A percentile compares a stretch with the other conserved stretches of the same genome.
phyloP scores from a whole-genome alignment of 2,113 vertebrate genomes.

The Dromiciops gliroides region DNA sequence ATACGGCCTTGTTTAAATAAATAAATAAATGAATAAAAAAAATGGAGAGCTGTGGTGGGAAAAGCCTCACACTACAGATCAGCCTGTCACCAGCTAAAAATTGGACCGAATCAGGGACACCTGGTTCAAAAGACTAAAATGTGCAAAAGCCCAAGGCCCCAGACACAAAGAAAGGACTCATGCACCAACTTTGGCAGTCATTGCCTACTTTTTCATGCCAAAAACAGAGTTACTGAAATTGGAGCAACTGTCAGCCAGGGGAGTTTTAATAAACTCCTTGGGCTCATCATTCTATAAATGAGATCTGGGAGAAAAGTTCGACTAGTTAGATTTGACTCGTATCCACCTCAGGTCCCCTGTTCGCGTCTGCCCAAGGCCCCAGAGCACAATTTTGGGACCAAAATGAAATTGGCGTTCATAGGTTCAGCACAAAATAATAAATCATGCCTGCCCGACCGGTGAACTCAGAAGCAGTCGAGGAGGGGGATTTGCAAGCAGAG shows the following conservation, averaged over 20 bases:
- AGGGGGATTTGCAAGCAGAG: conserved; percentile 67
- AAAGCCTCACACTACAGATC: conserved; percentile 18
- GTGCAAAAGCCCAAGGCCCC: conserved; percentile 7
- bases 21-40: not conserved
- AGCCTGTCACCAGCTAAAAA: not conserved
- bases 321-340: conserved; percentile 32
- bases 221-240: conserved; percentile 6
- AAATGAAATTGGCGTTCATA: conserved; percentile 68
- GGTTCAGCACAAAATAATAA: conserved; percentile 73
- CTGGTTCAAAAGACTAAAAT: conserved; percentile 32
- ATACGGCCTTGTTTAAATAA: not conserved
- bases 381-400: conserved; percentile 52
- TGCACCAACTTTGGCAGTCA: not conserved
- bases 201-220: not conserved
- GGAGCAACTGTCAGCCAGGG: conserved; percentile 29
- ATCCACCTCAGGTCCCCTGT: conserved; percentile 56
- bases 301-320: conserved; percentile 36
- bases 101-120: not conserved
- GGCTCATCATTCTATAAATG: conserved; percentile 28
- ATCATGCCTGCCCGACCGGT: conserved; percentile 75
- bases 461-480: conserved; percentile 72
- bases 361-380: conserved; percentile 64
- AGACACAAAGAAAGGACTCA: conserved; percentile 15
- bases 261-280: not conserved
- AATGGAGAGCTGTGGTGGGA: conserved; percentile 28